phyloP scores from a whole-genome alignment of 2,797 vertebrate species.

The Gymnocypris eckloni region DNA sequence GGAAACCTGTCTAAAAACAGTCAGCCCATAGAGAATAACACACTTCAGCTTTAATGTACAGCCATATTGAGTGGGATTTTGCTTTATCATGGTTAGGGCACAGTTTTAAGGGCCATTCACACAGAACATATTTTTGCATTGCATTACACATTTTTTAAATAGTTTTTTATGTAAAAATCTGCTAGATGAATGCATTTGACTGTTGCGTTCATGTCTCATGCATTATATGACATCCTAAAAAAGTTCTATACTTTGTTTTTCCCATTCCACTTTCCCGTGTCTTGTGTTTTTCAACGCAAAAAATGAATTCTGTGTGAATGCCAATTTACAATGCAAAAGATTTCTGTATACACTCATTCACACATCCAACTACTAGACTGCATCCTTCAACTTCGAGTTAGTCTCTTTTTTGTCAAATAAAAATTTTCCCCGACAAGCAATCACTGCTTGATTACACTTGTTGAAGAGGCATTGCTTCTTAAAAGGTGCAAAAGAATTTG shows the following conservation, averaged over 20 bases:
- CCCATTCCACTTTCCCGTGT: background rate
- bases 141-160: background rate
- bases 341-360: background rate
- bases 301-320: background rate
- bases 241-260: background rate
- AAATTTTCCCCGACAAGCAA: background rate
- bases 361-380: conserved; percentile 14
- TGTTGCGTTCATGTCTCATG: background rate
- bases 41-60: conserved; percentile 16
- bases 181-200: background rate
- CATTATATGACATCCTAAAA: background rate
- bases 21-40: background rate
- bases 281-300: background rate
- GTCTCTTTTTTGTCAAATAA: background rate
- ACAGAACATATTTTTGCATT: background rate
- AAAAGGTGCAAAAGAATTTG: background rate
- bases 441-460: background rate
- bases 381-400: background rate
- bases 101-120: background rate
- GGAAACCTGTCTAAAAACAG: conserved; percentile 28
- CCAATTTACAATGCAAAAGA: background rate
- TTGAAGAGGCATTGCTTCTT: background rate
- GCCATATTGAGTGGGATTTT: background rate
- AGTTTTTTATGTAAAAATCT: background rate
- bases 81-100: background rate